Conservation (phyloP, 2,797 vertebrate genomes). For the Xenops minutus region DNA sequence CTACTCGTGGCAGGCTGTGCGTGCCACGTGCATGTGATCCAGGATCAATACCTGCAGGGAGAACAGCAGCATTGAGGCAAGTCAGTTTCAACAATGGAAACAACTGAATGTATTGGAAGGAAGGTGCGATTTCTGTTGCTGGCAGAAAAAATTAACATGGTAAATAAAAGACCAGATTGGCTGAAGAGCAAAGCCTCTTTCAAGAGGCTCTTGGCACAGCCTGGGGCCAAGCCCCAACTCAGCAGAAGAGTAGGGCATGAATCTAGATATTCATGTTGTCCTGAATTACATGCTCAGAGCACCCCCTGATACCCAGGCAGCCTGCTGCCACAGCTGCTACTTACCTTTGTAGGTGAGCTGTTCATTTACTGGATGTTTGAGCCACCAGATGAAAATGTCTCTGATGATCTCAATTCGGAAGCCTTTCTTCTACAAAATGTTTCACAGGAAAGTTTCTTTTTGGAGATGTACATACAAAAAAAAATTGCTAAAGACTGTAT, state of each 20-base stretch:
- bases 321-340: neutral
- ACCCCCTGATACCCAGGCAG: neutral
- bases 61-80: neutral
- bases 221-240: neutral
- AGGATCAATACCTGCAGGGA: neutral
- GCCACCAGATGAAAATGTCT: neutral
- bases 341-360: neutral
- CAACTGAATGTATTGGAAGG: neutral
- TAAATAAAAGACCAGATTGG: neutral
- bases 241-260: neutral
- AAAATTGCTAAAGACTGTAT: slow-evolving; percentile 18
- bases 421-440: neutral
- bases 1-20: neutral
- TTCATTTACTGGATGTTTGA: neutral
- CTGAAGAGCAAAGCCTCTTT: neutral
- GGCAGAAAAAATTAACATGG: neutral
- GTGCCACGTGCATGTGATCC: neutral
- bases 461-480: neutral
- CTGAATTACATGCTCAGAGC: neutral
- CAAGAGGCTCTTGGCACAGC: accelerated
- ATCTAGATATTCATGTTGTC: neutral
- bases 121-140: neutral
- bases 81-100: neutral
- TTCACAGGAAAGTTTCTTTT: slow-evolving; percentile 14
- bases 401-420: slow-evolving; percentile 22